Percentiles rank a stretch among this genome's conserved stretches.
Evolutionary conservation across 2,888 invertebrate genomes (phyloP).

Genomic region (Diachrysia chrysitis): DNA sequence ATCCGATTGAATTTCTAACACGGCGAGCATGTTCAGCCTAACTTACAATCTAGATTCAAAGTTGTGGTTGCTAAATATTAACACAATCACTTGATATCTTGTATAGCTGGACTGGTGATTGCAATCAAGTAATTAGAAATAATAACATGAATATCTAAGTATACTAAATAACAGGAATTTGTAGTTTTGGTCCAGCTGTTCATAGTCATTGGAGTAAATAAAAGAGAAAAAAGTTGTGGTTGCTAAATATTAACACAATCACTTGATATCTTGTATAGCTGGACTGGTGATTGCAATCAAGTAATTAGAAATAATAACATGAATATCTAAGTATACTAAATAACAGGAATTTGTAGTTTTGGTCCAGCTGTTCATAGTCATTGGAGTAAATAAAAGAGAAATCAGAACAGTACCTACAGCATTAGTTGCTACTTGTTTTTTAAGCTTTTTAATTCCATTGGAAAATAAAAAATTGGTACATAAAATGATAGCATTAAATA

Average conservation of each 20-base stretch:
- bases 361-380: neutral
- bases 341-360: neutral
- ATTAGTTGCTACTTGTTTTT: too few relatives aligned
- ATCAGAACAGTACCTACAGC: too few relatives aligned
- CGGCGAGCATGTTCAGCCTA: conserved; percentile 6
- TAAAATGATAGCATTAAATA: too few relatives aligned
- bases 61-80: conserved; percentile 47
- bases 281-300: conserved; percentile 33
- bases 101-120: conserved; percentile 17
- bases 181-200: neutral
- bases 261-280: conserved; percentile 23
- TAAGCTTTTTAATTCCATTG: too few relatives aligned
- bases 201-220: too few relatives aligned
- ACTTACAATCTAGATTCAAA: conserved; percentile 17
- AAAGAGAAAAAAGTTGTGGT: conserved; percentile 21
- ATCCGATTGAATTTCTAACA: conserved; percentile 41
- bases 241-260: conserved; percentile 53
- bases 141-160: neutral
- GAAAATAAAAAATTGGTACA: too few relatives aligned
- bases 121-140: conserved; percentile 26
- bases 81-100: conserved; percentile 44
- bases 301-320: neutral
- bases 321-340: neutral
- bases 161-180: neutral
- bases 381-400: too few relatives aligned